Percentiles rank a stretch among this genome's conserved stretches.
These are phyloP conservation scores for Pteropus rufus DNA, from an alignment of 2,797 vertebrate genomes.

Conservation along the genomic window DNA sequence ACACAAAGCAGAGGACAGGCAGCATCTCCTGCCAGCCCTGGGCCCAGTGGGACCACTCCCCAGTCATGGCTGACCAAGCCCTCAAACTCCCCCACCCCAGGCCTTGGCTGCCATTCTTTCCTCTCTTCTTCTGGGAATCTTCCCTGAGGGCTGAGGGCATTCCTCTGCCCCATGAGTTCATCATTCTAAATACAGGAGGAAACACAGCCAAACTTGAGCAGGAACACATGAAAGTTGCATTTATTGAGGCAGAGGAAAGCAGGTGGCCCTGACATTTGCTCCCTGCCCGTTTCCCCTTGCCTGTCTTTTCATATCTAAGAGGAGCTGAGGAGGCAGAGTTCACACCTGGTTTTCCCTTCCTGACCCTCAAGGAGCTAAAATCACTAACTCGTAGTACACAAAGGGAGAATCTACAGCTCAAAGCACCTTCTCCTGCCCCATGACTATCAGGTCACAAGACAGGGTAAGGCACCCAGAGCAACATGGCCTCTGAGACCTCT, in stretches of 20 bases:
- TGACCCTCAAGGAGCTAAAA: neutral
- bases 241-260: neutral
- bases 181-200: neutral
- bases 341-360: neutral
- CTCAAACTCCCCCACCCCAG: no score
- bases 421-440: neutral
- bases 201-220: neutral
- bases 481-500: neutral
- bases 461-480: no score
- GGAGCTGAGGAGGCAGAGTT: neutral
- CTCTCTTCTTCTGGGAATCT: neutral
- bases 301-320: neutral
- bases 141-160: neutral
- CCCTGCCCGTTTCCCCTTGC: no score
- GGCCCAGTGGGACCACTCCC: neutral
- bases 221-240: neutral
- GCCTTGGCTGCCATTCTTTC: neutral
- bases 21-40: rapidly evolving
- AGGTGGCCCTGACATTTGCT: neutral
- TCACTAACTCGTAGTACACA: neutral
- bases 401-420: neutral
- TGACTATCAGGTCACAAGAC: neutral
- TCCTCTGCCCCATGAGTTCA: neutral
- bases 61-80: neutral
- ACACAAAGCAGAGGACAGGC: neutral